phyloP scores from a whole-genome alignment of 1,140 invertebrate species.

The Belonocnema kinseyi region DNA sequence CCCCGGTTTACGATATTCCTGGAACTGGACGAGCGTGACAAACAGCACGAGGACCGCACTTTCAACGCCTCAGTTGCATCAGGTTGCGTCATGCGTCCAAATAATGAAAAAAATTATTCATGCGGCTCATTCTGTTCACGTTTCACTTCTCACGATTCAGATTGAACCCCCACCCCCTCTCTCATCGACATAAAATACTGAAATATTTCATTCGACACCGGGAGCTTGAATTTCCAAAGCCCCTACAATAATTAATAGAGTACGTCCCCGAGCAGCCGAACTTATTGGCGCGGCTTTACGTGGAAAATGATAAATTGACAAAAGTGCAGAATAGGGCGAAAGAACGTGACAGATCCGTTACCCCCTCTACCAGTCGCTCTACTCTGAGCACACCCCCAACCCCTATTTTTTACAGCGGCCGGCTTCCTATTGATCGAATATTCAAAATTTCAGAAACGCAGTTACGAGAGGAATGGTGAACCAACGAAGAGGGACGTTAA shows the following conservation, averaged over 20 bases:
- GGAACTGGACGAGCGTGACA: too few relatives aligned
- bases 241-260: slow-evolving; percentile 60
- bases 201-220: slow-evolving; percentile 36
- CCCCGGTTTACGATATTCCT: too few relatives aligned
- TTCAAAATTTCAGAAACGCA: slow-evolving; percentile 71
- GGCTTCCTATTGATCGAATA: slow-evolving; percentile 72
- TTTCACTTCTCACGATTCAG: too few relatives aligned
- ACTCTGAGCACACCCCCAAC: slow-evolving; percentile 53
- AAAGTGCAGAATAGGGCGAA: slow-evolving; percentile 42
- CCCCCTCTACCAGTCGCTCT: slow-evolving; percentile 34
- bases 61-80: too few relatives aligned
- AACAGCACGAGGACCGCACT: too few relatives aligned
- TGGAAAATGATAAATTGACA: slow-evolving; percentile 67
- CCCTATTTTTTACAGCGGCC: slow-evolving; percentile 61
- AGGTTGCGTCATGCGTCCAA: too few relatives aligned
- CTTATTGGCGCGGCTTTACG: slow-evolving; percentile 47
- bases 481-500: slow-evolving; percentile 46
- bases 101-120: too few relatives aligned
- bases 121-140: too few relatives aligned
- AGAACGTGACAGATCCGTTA: slow-evolving; percentile 58
- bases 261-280: slow-evolving; percentile 55
- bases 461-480: slow-evolving; percentile 49
- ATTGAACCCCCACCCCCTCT: background rate
- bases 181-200: slow-evolving; percentile 32
- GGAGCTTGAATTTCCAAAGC: slow-evolving; percentile 53